These are phyloP conservation scores for Oedothorax gibbosus DNA, from an alignment of 1,140 invertebrate genomes.

Conservation along the genomic window DNA sequence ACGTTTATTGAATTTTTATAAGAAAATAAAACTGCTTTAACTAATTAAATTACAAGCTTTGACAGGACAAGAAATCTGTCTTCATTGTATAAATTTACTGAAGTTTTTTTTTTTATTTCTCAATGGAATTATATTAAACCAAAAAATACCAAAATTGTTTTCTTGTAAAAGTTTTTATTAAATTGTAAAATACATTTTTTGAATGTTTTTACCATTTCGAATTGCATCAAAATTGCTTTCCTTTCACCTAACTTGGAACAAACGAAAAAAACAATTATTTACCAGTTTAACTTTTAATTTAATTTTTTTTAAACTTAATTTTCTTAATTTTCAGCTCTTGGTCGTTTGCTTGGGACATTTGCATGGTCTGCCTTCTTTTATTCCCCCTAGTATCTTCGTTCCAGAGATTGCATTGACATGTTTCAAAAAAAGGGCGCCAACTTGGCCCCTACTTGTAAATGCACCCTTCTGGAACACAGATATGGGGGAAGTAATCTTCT, in stretches of 20 bases:
- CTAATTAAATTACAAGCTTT: conserved; percentile 23
- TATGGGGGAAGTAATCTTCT: conserved; percentile 35
- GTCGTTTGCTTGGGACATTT: too few relatives aligned
- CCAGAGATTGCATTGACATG: conserved; percentile 56
- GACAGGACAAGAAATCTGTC: not conserved
- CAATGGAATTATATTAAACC: not conserved
- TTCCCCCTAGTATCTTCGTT: conserved; percentile 48
- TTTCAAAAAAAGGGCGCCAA: not conserved
- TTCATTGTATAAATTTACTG: conserved; percentile 33
- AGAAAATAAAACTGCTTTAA: conserved; percentile 3
- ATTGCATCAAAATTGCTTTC: too few relatives aligned
- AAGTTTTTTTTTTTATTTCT: conserved; percentile 3
- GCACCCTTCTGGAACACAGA: conserved; percentile 54
- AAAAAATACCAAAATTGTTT: too few relatives aligned
- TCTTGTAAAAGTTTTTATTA: too few relatives aligned
- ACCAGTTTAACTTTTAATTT: too few relatives aligned
- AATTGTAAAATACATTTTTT: too few relatives aligned
- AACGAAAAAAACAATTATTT: too few relatives aligned
- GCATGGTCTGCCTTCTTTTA: conserved; percentile 3
- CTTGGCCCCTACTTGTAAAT: conserved; percentile 24
- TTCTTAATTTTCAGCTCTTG: too few relatives aligned
- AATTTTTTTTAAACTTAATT: too few relatives aligned
- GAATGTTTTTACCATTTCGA: too few relatives aligned
- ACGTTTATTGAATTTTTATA: too few relatives aligned
- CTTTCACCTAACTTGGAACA: too few relatives aligned